Percentiles rank a stretch among this genome's conserved stretches.
Evolutionary conservation across 2,113 vertebrate genomes (phyloP).

Genomic region (Charina bottae): DNA sequence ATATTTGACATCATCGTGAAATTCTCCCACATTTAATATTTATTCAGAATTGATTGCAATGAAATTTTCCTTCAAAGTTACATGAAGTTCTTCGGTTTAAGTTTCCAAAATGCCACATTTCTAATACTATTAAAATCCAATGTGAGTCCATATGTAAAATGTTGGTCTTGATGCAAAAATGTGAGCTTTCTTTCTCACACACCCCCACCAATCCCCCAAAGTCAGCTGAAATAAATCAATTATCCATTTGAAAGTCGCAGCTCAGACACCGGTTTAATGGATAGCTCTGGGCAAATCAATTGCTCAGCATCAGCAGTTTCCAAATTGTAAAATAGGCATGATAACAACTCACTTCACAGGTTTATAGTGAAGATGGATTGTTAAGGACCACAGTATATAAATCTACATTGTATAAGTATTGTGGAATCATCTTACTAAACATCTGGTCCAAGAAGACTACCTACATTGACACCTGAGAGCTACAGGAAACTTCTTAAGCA

Average conservation of each 20-base stretch:
- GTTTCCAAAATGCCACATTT: neutral
- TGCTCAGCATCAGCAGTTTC: slow-evolving; percentile 19
- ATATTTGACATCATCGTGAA: neutral
- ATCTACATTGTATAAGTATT: slow-evolving; percentile 4
- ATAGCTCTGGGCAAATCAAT: slow-evolving; percentile 23
- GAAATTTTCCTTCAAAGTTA: neutral
- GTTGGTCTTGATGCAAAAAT: neutral
- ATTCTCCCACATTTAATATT: neutral
- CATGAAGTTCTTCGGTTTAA: neutral
- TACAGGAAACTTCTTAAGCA: neutral
- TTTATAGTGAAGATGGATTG: neutral
- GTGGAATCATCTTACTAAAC: neutral
- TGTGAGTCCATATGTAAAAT: neutral
- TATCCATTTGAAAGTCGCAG: slow-evolving; percentile 20
- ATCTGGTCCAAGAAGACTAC: neutral
- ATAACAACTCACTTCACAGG: slow-evolving; percentile 13
- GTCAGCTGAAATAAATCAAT: slow-evolving; percentile 30
- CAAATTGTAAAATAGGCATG: slow-evolving; percentile 11
- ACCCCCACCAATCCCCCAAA: neutral
- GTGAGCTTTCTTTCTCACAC: neutral
- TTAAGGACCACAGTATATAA: slow-evolving; percentile 7
- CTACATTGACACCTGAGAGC: neutral
- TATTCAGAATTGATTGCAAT: neutral
- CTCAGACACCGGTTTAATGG: slow-evolving; percentile 20
- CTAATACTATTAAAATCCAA: neutral